Evolutionary conservation across 2,113 vertebrate genomes (phyloP), one percentile per base, ranked within the genome.

Genomic region (Amia ocellicauda): DNA sequence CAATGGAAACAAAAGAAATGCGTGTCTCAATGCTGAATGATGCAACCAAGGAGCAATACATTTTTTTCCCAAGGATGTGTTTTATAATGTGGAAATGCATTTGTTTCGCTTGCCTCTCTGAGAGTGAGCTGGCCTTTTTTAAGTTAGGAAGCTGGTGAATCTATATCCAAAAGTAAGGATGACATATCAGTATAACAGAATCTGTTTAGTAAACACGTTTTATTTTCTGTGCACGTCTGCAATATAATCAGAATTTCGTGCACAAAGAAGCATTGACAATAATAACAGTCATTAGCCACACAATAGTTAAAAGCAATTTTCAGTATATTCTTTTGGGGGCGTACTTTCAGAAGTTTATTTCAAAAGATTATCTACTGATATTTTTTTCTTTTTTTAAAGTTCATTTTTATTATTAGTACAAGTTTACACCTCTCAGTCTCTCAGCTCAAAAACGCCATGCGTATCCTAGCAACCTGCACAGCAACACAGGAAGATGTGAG

Each of bases 391-490:
- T 63, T 53, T 58, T 77, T 66, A 71, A 82, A 77, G 67, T 79
- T 81, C 36, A 71, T 77, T 73, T 62, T 75, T 72, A 76, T 66
- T 43, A 66, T 84, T 70, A 79, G 72, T 73, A 75, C 63, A 79
- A 60, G 76, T 83, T 87, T 81, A 68, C 74, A 69, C 68, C 74
- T 71, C 61, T 68, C 43, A 17, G 72, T 77, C 78, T 73, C 68
- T 69, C 40, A 65, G 63, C 72, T 73, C 69, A 64, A 61, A 60
- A 69, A 82, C 72, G 69, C 72, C 74, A 69, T 82, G 77, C 79
- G 85, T 87, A 82, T 87, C 85, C 82, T 85, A 89, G 88, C 86
- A 90, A 89, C 86, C 81, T 77, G 77, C 77, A 73, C 73, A 63
- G 82, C 73, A 73, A 87, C 80, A 81, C 77, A 77, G 69, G 66